Conservation (phyloP, 2,888 invertebrate species). For the Candidula unifasciata region DNA sequence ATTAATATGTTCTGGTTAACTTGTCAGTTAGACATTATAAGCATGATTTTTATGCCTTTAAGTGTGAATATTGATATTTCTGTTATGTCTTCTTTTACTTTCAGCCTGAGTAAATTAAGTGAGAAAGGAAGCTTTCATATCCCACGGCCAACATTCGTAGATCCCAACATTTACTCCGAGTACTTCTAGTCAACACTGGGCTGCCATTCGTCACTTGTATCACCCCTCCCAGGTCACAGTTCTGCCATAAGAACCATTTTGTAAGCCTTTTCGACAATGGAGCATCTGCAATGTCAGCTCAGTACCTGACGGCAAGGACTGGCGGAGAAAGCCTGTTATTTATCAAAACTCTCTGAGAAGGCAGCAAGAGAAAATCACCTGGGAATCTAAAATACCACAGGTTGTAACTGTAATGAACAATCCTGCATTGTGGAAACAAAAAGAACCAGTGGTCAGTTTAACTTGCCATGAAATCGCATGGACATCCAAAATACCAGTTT, state of each 20-base stretch:
- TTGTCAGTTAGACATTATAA: neutral
- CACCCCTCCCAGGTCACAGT: neutral
- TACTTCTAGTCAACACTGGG: slow-evolving; percentile 61
- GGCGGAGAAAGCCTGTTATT: neutral
- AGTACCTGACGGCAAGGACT: neutral
- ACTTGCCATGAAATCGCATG: too few relatives aligned
- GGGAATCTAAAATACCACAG: neutral
- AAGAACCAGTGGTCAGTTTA: too few relatives aligned
- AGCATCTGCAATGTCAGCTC: neutral
- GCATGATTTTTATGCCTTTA: neutral
- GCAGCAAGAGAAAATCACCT: neutral
- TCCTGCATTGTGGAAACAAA: too few relatives aligned
- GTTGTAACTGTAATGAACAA: too few relatives aligned
- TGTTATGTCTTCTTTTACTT: neutral
- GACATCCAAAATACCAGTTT: neutral
- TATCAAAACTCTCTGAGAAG: neutral
- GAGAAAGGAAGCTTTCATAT: slow-evolving; percentile 65
- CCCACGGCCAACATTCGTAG: slow-evolving; percentile 70
- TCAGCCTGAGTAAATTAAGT: slow-evolving; percentile 51
- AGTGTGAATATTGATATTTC: neutral
- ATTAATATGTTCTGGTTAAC: too few relatives aligned
- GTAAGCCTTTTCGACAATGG: neutral
- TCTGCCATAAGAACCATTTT: neutral
- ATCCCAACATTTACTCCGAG: slow-evolving; percentile 70
- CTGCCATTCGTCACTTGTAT: neutral